Evolutionary conservation across 2,888 invertebrate genomes (phyloP), one percentile per base, ranked within the genome.

Genomic region (Iphiclides podalirius): DNA sequence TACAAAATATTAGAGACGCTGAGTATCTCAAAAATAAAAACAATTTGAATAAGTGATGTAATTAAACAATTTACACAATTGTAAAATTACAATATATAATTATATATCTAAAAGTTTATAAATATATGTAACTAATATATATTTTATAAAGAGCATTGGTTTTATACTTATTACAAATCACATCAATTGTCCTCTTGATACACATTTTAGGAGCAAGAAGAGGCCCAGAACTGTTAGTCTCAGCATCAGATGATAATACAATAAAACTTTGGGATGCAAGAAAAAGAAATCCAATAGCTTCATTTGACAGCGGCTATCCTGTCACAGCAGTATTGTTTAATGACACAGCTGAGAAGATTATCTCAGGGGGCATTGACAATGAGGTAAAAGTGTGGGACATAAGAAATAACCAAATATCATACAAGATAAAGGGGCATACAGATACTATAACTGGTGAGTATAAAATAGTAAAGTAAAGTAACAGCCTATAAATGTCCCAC

Each of bases 371-470:
- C 2, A 95, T 99, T 47, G 99, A 99, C 74, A 99, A 99, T 79
- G 96, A 97, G 54, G 93, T 99, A 6, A 98, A 98, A 91, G 94
- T 98, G 0, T 99, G 99, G 99, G 99, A 99, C 77, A 90, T 98
- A 35, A 90, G 99, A 45, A 97, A 96, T 72, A 95, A 95, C 70
- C 94, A 95, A 50, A 84, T 97, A 39, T 79, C 96, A 0, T 96
- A 96, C 70, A 92, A 92, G 58, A 90, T 99, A 69, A 92, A 94
- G 60, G 99, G 99, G 0, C 99, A 99, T 67, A 94, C 95, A 0
- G 99, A 99, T 70, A 97, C 98, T 0, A 92, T 99, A 4, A 99
- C 99, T 4, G 98, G 89, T 89, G 50, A 60, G 51, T 52, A 13
- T 14, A 8, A 13, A 15, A 12, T 36, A n/a, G n/a, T n/a, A n/a